These are phyloP conservation scores for Eubasilissa regina DNA, from an alignment of 1,140 invertebrate genomes.

Conservation along the genomic window DNA sequence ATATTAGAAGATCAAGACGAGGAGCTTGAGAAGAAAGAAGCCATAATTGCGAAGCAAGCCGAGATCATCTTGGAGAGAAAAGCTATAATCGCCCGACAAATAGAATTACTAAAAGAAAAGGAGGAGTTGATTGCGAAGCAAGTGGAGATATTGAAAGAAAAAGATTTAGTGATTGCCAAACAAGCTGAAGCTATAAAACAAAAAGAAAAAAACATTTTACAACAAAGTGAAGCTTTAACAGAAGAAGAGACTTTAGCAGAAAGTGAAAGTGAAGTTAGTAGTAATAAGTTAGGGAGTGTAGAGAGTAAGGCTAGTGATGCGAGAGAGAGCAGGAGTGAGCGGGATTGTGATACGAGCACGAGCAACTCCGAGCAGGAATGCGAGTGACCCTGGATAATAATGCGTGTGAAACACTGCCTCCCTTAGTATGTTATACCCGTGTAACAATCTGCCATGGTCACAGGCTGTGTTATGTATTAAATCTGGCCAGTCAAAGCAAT, in stretches of 20 bases:
- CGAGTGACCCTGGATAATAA: slow-evolving; percentile 56
- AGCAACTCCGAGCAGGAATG: slow-evolving; percentile 14
- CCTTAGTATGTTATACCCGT: slow-evolving; percentile 35
- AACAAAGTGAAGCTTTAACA: slow-evolving; percentile 40
- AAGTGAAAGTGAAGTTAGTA: slow-evolving; percentile 9
- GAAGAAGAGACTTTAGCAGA: slow-evolving; percentile 20
- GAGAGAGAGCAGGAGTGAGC: slow-evolving; percentile 1
- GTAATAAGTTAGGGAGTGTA: slow-evolving; percentile 34
- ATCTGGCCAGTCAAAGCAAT: slow-evolving; percentile 47
- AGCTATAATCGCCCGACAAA: slow-evolving; percentile 48
- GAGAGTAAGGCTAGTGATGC: slow-evolving; percentile 13
- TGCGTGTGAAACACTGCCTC: slow-evolving; percentile 50
- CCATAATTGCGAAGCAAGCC: slow-evolving; percentile 46
- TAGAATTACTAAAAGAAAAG: slow-evolving; percentile 52
- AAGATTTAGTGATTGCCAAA: slow-evolving; percentile 49
- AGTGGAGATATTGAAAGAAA: slow-evolving; percentile 46
- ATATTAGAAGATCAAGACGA: slow-evolving; percentile 43
- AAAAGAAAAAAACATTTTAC: slow-evolving; percentile 30
- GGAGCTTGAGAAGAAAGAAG: slow-evolving; percentile 30
- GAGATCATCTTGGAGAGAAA: slow-evolving; percentile 50
- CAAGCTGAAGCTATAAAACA: slow-evolving; percentile 38
- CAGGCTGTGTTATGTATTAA: slow-evolving; percentile 9
- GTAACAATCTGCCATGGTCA: slow-evolving; percentile 28
- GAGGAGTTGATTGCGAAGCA: slow-evolving; percentile 42
- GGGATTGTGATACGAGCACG: slow-evolving; percentile 18